Evolutionary conservation across 1,140 invertebrate species (phyloP).

Genomic region (Tetramorium alpestre): DNA sequence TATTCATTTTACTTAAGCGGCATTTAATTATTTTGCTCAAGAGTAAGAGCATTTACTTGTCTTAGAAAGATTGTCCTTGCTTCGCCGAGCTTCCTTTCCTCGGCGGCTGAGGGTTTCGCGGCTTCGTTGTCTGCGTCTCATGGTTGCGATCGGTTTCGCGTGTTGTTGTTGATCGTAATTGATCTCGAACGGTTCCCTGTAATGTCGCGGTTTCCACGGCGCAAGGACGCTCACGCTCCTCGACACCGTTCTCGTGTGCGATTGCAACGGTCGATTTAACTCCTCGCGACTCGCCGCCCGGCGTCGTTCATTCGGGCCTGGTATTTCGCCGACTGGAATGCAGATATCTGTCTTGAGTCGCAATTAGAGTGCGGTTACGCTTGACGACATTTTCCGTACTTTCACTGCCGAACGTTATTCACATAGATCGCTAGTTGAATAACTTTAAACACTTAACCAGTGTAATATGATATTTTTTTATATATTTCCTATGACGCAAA

Average conservation of each 20-base stretch:
- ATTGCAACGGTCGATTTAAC: constrained; percentile 87
- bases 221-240: constrained; percentile 93
- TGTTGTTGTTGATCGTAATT: constrained; percentile 91
- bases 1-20: neutral
- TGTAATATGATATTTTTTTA: neutral
- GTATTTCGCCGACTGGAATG: constrained; percentile 89
- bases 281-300: constrained; percentile 90
- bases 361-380: constrained; percentile 45
- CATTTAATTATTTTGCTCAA: neutral
- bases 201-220: constrained; percentile 92
- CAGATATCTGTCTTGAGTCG: constrained; percentile 20
- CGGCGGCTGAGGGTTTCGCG: constrained; percentile 83
- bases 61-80: constrained; percentile 82
- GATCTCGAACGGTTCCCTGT: constrained; percentile 91
- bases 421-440: constrained; percentile 25
- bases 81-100: constrained; percentile 81
- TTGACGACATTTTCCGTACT: constrained; percentile 50
- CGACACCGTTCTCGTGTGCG: constrained; percentile 91
- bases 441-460: neutral
- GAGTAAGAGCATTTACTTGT: constrained; percentile 72
- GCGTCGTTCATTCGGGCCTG: constrained; percentile 88
- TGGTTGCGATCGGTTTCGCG: constrained; percentile 81
- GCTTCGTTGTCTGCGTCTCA: constrained; percentile 82
- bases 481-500: constrained; percentile 20
- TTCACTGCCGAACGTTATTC: constrained; percentile 33